Percentiles rank a stretch among this genome's conserved stretches.
Evolutionary conservation across 1,140 invertebrate species (phyloP).

Genomic region (Phymorhynchus buccinoides): DNA sequence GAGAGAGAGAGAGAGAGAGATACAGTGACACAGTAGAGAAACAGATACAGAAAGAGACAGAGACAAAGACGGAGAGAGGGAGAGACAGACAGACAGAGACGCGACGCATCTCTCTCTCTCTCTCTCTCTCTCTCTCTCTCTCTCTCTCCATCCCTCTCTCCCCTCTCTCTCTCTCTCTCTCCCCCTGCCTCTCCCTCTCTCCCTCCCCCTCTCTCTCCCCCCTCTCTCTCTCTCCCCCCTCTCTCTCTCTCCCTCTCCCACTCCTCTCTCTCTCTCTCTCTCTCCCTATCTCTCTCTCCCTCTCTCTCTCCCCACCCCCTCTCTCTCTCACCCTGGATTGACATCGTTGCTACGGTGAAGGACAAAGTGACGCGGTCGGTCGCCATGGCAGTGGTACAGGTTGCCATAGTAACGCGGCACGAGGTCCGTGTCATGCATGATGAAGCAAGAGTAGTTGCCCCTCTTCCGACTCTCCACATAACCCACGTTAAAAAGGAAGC

Average conservation of each 20-base stretch:
- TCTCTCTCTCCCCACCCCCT: not conserved
- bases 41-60: too few relatives aligned
- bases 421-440: slow-evolving; percentile 96
- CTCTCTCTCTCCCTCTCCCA: too few relatives aligned
- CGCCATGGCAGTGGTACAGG: slow-evolving; percentile 85
- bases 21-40: too few relatives aligned
- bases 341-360: slow-evolving; percentile 75
- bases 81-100: slow-evolving; percentile 5
- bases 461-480: slow-evolving; percentile 86
- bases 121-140: not conserved
- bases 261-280: not conserved
- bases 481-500: slow-evolving; percentile 94
- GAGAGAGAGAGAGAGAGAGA: too few relatives aligned
- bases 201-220: too few relatives aligned
- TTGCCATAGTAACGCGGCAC: slow-evolving; percentile 92
- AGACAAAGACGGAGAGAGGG: too few relatives aligned
- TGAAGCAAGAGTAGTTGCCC: slow-evolving; percentile 86
- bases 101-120: not conserved
- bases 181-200: not conserved
- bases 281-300: not conserved
- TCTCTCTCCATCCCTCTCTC: not conserved
- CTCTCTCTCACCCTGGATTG: not conserved
- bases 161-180: not conserved
- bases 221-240: not conserved
- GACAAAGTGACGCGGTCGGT: slow-evolving; percentile 80